These are phyloP conservation scores for Drosophila tsacasi DNA, from an alignment of 1,140 invertebrate species.

Conservation along the genomic window DNA sequence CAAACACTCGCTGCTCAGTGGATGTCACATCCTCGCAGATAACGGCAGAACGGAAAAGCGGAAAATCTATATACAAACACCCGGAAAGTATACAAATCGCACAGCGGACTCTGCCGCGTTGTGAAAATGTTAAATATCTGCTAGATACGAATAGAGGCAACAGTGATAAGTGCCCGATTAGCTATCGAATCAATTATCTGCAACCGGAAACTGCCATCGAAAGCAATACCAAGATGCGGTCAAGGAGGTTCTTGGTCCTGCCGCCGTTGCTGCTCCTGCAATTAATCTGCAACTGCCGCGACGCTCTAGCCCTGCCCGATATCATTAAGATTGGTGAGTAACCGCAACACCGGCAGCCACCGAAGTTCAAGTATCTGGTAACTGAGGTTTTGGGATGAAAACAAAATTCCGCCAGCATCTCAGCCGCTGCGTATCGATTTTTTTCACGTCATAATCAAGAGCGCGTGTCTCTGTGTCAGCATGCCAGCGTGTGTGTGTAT, in stretches of 20 bases:
- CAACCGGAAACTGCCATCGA: constrained; percentile 12
- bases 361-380: neutral
- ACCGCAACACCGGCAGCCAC: neutral
- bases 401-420: constrained; percentile 41
- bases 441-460: constrained; percentile 72
- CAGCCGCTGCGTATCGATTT: constrained; percentile 67
- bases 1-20: constrained; percentile 54
- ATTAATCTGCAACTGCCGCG: constrained; percentile 30
- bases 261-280: constrained; percentile 54
- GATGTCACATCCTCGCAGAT: constrained; percentile 64
- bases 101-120: constrained; percentile 26
- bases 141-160: constrained; percentile 6
- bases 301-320: constrained; percentile 63
- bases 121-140: constrained; percentile 40
- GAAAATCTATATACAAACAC: neutral
- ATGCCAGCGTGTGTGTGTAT: constrained; percentile 37
- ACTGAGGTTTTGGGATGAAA: neutral
- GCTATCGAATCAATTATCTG: neutral
- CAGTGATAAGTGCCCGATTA: constrained; percentile 23
- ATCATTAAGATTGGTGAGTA: constrained; percentile 82
- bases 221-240: constrained; percentile 43
- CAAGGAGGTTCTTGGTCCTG: constrained; percentile 27
- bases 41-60: constrained; percentile 15
- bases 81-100: constrained; percentile 22
- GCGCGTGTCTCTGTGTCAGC: constrained; percentile 52